A percentile compares a stretch with the other conserved stretches of the same genome.
These are phyloP conservation scores for Troides aeacus DNA, from an alignment of 2,888 invertebrate species.

Conservation along the genomic window DNA sequence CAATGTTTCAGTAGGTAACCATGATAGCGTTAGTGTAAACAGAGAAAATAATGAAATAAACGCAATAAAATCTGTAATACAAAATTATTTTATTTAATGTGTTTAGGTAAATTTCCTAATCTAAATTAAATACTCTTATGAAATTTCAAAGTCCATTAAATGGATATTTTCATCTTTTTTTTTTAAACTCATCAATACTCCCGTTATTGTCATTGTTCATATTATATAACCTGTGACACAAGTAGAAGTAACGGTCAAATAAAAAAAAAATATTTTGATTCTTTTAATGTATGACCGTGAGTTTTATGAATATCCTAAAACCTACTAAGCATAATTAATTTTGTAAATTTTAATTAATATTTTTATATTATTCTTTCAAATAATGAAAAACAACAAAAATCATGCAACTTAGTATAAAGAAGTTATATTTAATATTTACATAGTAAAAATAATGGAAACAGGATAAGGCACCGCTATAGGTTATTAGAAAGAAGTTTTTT, in stretches of 20 bases:
- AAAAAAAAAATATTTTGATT: neutral
- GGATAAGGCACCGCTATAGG: slow-evolving; percentile 62
- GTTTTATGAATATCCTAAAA: neutral
- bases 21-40: too few species aligned
- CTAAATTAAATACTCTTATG: neutral
- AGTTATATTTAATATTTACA: neutral
- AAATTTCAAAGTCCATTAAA: slow-evolving; percentile 32
- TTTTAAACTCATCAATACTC: slow-evolving; percentile 24
- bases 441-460: slow-evolving; percentile 48
- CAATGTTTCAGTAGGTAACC: too few species aligned
- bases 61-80: too few species aligned
- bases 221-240: slow-evolving; percentile 1
- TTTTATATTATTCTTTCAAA: neutral
- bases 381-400: neutral
- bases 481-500: neutral
- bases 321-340: neutral
- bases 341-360: neutral
- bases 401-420: neutral
- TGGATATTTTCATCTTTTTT: slow-evolving; percentile 32
- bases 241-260: neutral
- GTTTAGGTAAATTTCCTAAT: neutral
- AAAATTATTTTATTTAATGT: too few species aligned
- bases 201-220: slow-evolving; percentile 44
- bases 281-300: neutral
- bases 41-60: too few species aligned